These are phyloP conservation scores for Tenthredo livida DNA, from an alignment of 2,888 invertebrate species.

Conservation along the genomic window DNA sequence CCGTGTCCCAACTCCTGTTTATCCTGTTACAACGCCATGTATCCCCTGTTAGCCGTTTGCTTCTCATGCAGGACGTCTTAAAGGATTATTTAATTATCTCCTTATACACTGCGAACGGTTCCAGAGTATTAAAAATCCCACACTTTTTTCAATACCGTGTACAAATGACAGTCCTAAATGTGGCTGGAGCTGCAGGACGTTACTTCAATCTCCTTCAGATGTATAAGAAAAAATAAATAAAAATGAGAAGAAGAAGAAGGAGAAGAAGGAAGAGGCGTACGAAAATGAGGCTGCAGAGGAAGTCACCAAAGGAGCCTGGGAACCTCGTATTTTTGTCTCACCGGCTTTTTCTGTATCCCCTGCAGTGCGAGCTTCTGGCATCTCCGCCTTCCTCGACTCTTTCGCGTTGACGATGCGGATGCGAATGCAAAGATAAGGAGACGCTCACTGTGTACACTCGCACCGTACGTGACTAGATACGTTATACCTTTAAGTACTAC, in stretches of 20 bases:
- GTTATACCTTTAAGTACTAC: conserved; percentile 45
- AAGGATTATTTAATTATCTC: conserved; percentile 77
- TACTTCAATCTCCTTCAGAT: conserved; percentile 11
- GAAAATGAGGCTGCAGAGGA: conserved; percentile 39
- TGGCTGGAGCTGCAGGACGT: conserved; percentile 2
- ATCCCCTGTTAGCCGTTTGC: conserved; percentile 75
- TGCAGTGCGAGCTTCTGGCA: background rate
- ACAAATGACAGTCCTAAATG: conserved; percentile 52
- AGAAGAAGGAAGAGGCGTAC: background rate
- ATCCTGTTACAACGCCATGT: conserved; percentile 77
- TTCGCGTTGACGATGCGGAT: conserved; percentile 63
- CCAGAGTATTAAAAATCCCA: background rate
- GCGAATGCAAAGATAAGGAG: conserved; percentile 73
- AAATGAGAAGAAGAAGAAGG: background rate
- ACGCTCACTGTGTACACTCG: conserved; percentile 54
- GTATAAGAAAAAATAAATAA: conserved; percentile 4
- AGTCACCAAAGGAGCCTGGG: conserved; percentile 69
- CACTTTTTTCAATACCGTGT: conserved; percentile 55
- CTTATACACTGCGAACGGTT: background rate
- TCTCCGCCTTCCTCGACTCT: conserved; percentile 41
- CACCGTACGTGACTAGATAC: conserved; percentile 54
- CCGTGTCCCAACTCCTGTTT: conserved; percentile 76
- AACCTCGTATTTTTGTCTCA: conserved; percentile 71
- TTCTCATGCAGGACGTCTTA: conserved; percentile 66
- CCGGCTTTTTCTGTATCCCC: conserved; percentile 21